phyloP scores from a whole-genome alignment of 2,888 invertebrate species.

The Antitype chi region DNA sequence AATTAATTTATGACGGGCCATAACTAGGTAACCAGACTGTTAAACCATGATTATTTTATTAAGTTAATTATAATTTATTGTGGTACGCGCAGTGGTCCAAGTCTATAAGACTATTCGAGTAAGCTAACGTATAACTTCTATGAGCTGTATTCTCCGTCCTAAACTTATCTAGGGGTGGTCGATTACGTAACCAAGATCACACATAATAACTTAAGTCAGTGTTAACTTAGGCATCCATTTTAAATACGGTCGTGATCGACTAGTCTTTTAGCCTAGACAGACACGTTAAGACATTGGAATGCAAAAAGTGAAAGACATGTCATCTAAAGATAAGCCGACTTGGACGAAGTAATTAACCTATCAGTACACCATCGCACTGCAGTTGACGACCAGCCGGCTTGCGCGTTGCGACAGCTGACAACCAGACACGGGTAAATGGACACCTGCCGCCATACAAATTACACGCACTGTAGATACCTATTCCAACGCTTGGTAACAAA shows the following conservation, averaged over 20 bases:
- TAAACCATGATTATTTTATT: background rate
- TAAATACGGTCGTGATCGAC: conserved; percentile 1
- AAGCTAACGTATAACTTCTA: background rate
- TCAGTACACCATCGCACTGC: conserved; percentile 58
- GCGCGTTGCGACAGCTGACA: conserved; percentile 74
- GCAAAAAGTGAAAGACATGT: conserved; percentile 66
- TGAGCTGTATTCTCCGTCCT: background rate
- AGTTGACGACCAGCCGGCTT: conserved; percentile 68
- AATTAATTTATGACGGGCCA: background rate
- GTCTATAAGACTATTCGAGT: background rate
- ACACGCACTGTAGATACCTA: conserved; percentile 51
- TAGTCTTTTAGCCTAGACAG: conserved; percentile 22
- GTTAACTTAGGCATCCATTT: conserved; percentile 11
- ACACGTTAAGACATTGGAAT: conserved; percentile 51
- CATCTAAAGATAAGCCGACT: conserved; percentile 56
- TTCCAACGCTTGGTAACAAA: conserved; percentile 66
- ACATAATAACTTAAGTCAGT: conserved; percentile 16
- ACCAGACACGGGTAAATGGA: conserved; percentile 70
- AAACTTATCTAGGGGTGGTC: background rate
- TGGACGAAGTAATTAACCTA: conserved; percentile 67
- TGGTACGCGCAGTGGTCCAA: background rate
- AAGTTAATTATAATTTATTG: background rate
- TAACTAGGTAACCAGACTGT: conserved; percentile 1
- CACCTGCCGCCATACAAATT: conserved; percentile 61
- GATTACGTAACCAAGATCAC: background rate